A percentile compares a stretch with the other conserved stretches of the same genome.
These are phyloP conservation scores for Terrapene triunguis DNA, from an alignment of 2,113 vertebrate genomes.

Conservation along the genomic window DNA sequence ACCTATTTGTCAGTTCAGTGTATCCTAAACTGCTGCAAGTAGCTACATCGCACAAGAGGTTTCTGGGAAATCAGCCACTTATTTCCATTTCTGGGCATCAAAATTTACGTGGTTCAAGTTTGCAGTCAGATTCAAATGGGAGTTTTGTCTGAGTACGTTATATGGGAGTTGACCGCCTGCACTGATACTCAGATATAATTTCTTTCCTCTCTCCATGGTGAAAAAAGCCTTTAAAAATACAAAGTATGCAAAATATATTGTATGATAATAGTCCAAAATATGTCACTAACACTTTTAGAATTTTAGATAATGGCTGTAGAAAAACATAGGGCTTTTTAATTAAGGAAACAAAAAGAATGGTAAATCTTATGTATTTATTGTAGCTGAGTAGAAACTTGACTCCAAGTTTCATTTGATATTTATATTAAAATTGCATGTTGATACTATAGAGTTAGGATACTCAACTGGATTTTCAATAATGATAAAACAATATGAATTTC, in stretches of 20 bases:
- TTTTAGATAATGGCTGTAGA: not conserved
- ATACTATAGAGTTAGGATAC: not conserved
- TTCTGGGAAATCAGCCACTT: not conserved
- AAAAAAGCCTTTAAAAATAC: not conserved
- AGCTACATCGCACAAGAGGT: rapidly evolving
- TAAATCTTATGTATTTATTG: not conserved
- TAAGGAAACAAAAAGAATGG: not conserved
- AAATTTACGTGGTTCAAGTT: not conserved
- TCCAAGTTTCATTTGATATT: not conserved
- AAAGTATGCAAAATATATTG: not conserved
- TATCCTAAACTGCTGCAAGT: not conserved
- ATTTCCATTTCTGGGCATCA: not conserved
- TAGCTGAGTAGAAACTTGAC: not conserved
- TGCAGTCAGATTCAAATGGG: not conserved
- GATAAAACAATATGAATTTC: not conserved
- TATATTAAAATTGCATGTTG: not conserved
- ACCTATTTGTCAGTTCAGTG: not conserved
- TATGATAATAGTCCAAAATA: not conserved
- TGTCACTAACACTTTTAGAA: not conserved
- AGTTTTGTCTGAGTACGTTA: not conserved
- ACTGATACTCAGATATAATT: not conserved
- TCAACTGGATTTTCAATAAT: not conserved
- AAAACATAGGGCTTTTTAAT: not conserved
- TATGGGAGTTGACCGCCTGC: not conserved
- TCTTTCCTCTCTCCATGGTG: rapidly evolving